Base-by-base conservation (phyloP, 2,113 vertebrate genomes). In the Dasyurus viverrinus region DNA sequence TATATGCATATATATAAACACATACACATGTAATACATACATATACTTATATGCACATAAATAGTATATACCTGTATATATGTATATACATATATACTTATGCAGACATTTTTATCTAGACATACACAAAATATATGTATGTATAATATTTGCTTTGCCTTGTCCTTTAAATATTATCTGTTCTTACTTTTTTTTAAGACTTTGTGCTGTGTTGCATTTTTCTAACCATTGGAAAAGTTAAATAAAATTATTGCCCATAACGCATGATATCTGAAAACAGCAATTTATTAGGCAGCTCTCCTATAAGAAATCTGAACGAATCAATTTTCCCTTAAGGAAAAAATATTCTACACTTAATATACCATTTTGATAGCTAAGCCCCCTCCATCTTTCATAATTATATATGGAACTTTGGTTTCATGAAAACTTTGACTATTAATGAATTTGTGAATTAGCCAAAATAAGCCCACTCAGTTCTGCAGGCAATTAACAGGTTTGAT, bases 371-470 rank as follows among this genome's bases (percentile, higher is more conserved):
- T 94, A 90, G 27, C 36, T 90, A 11, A 22, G 24, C 30, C 22
- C 95, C 46, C 53, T 89, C 89, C 94, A 22, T 25, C 95, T 96
- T 68, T 97, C 1, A 89, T 91, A 76, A 93, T 96, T 94, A 36
- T 54, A 92, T 91, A 97, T 95, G 19, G 2, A 91, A 92, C 1
- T 95, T 47, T 89, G 84, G 94, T 93, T 95, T 94, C 5, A 68
- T n/a, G 48, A n/a, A 93, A 92, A 12, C 9, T 53, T 42, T 95
- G 48, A 92, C 95, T 91, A 30, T 42, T 90, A 95, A 92, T 95
- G 52, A 95, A n/a, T 96, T 94, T 95, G 90, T 93, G 12, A 96
- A 94, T 95, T 91, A 89, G 90, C 23, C 91, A 42, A 55, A 84
- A 84, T 90, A 30, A 96, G 10, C 94, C 47, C 1, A 54, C 30